A percentile compares a stretch with the other conserved stretches of the same genome.
Conservation (phyloP, 2,797 vertebrate genomes). For the Xiphorhynchus erythropygius region DNA sequence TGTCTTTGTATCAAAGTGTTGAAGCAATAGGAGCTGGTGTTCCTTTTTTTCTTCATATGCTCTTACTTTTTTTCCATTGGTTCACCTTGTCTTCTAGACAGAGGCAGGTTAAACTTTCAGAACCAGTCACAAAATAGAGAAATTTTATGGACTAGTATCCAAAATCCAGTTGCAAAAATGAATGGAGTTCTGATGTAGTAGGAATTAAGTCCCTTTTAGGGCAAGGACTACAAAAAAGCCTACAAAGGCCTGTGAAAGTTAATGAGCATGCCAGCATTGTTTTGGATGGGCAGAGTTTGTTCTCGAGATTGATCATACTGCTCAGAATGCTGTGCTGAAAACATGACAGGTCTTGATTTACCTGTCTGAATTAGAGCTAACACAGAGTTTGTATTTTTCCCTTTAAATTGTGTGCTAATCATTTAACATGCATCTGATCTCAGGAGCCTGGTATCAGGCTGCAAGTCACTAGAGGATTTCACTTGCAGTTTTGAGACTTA, state of each 20-base stretch:
- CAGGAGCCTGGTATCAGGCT: neutral
- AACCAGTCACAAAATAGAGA: neutral
- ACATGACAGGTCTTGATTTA: neutral
- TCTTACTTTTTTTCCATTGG: neutral
- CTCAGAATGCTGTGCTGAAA: neutral
- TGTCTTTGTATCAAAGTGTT: neutral
- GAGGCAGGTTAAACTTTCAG: neutral
- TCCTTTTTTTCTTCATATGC: accelerated
- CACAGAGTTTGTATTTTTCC: neutral
- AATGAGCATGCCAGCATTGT: neutral
- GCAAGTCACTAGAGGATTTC: neutral
- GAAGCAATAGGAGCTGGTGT: neutral
- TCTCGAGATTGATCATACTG: neutral
- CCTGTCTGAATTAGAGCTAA: neutral
- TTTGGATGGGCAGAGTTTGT: neutral
- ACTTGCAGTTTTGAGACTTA: neutral
- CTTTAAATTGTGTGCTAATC: neutral
- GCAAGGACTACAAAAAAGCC: neutral
- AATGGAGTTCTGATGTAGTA: neutral
- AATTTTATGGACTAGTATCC: neutral
- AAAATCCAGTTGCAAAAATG: neutral
- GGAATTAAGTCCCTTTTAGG: neutral
- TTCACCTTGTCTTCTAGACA: neutral
- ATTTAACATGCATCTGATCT: neutral
- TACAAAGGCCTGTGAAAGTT: neutral